Evolutionary conservation across 2,113 vertebrate genomes (phyloP).

Genomic region (Cochlearius cochlearius): DNA sequence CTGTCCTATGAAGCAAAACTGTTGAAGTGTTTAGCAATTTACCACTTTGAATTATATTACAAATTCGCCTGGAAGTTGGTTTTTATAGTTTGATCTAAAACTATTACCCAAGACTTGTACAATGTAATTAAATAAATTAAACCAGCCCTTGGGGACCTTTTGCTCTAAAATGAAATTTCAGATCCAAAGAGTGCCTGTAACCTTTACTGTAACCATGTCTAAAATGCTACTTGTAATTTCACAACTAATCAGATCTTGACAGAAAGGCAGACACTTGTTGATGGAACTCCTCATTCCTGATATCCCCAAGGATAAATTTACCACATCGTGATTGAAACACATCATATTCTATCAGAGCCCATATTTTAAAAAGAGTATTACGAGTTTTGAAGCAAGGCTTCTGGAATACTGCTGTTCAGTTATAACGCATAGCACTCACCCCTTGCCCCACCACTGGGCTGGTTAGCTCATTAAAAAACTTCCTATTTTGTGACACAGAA

Average conservation of each 20-base stretch:
- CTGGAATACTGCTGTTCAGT: neutral
- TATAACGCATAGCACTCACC: neutral
- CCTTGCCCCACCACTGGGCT: fast-evolving
- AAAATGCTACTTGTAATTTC: conserved; percentile 68
- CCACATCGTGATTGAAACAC: conserved; percentile 22
- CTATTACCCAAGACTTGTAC: conserved; percentile 71
- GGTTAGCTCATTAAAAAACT: neutral
- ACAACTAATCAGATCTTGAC: conserved; percentile 72
- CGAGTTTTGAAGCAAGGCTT: neutral
- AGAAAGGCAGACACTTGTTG: conserved; percentile 60
- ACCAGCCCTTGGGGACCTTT: conserved; percentile 72
- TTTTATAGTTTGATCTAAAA: conserved; percentile 76
- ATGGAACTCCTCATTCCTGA: neutral
- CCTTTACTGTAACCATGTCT: conserved; percentile 69
- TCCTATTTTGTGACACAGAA: neutral
- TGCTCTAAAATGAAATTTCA: conserved; percentile 75
- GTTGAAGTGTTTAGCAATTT: conserved; percentile 63
- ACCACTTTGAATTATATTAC: conserved; percentile 72
- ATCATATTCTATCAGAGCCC: conserved; percentile 32
- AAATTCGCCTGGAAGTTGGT: conserved; percentile 69
- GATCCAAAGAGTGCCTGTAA: conserved; percentile 66
- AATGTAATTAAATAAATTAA: conserved; percentile 80
- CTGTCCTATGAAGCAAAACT: conserved; percentile 35
- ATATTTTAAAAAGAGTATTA: neutral
- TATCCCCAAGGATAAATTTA: conserved; percentile 49